These are phyloP conservation scores for Protobothrops flavoviridis DNA, from an alignment of 2,113 vertebrate genomes.

Conservation along the genomic window DNA sequence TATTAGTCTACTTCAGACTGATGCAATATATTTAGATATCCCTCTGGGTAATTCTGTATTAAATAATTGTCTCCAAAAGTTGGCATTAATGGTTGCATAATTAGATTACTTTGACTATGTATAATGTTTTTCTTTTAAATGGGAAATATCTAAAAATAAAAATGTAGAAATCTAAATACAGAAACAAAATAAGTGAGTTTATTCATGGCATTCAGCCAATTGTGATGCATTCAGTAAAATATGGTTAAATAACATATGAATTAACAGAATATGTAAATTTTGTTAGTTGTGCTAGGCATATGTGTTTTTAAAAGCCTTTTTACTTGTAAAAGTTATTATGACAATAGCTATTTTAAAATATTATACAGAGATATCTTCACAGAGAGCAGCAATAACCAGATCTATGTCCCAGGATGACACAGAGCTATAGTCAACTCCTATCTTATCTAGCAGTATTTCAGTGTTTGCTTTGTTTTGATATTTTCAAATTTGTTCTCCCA, in stretches of 20 bases:
- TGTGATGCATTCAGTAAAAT: background rate
- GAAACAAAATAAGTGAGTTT: background rate
- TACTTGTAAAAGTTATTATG: background rate
- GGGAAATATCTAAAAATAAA: background rate
- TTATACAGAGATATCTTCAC: background rate
- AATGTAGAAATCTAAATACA: background rate
- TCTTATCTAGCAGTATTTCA: background rate
- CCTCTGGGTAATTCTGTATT: background rate
- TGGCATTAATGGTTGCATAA: background rate
- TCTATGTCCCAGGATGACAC: background rate
- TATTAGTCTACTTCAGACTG: background rate
- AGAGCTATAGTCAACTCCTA: background rate
- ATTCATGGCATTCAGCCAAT: background rate
- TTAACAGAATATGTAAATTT: background rate
- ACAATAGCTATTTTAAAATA: background rate
- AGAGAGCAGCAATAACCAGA: background rate
- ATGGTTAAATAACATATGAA: background rate
- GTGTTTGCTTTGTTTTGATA: background rate
- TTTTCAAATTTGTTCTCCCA: background rate
- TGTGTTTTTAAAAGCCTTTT: background rate
- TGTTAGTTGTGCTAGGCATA: background rate
- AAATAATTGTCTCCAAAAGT: background rate
- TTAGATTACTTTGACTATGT: background rate
- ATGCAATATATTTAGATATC: background rate
- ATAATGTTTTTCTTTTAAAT: background rate